Evolutionary conservation across 2,888 invertebrate genomes (phyloP), one percentile per base, ranked within the genome.

Genomic region (Eupithecia vulgata): DNA sequence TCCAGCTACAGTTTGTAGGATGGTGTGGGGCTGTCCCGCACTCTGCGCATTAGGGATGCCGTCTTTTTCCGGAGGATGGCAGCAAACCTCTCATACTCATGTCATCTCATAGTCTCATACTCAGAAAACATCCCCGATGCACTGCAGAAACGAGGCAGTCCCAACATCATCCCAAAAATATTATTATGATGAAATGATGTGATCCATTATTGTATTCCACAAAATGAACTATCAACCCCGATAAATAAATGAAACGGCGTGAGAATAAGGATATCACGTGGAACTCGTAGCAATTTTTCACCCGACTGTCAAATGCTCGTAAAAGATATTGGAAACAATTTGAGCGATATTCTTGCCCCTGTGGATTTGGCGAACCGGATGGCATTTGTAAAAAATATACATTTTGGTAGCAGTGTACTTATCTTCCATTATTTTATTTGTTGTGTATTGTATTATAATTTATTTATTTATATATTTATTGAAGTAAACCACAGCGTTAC

Each of bases 281-380:
- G 83, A 87, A 85, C 85, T 86, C 82, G 82, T 76, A 79, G 88
- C 90, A 89, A 91, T 91, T 91, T 92, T 90, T 91, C 92, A 91
- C 85, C 82, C 84, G 83, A 86, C 88, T 92, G 92, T 91, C 92
- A 91, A 91, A 90, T 87, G 87, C 85, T 90, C 91, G 88, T 91
- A 89, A 91, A 91, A 90, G 87, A 91, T 92, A 91, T 91, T 92
- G 91, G 90, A 91, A 90, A 91, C 92, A 92, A 91, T 92, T 92
- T 91, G 90, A 90, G 84, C 86, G 86, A 90, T 90, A 90, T 91
- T 79, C 62, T 64, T 85, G 81, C 85, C 88, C 85, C 85, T 82
- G 83, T 81, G 88, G 88, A 87, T 87, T 82, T 81, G 76, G 76
- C 76, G 81, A 81, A 82, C 81, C 77, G 72, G 82, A 80, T 80